Conservation (phyloP, 2,888 invertebrate genomes). For the Ptychoptera contaminata region DNA sequence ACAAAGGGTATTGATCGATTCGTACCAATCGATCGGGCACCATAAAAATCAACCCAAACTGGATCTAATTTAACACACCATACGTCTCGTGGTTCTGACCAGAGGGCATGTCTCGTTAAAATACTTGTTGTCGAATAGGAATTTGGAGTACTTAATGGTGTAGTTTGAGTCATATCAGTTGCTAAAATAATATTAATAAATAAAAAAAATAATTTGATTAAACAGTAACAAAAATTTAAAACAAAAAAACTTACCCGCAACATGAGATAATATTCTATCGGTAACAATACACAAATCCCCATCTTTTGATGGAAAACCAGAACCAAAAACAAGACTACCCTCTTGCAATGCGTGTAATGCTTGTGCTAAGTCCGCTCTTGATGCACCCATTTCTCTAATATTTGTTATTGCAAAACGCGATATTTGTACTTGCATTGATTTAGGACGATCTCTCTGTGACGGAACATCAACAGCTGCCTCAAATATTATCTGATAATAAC, state of each 20-base stretch:
- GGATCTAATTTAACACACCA: constrained; percentile 84
- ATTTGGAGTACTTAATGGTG: constrained; percentile 1
- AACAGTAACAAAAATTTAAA: neutral
- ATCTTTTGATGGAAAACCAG: constrained; percentile 56
- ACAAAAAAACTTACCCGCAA: constrained; percentile 29
- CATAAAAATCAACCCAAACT: constrained; percentile 84
- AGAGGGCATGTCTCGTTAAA: constrained; percentile 39
- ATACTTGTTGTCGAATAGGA: constrained; percentile 4
- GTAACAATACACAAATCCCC: constrained; percentile 63
- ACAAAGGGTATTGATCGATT: constrained; percentile 63
- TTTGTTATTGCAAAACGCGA: constrained; percentile 47
- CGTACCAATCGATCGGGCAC: constrained; percentile 58
- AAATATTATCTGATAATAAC: constrained; percentile 18
- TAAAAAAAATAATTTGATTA: neutral
- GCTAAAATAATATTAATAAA: constrained; percentile 2
- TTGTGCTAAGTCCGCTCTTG: constrained; percentile 63
- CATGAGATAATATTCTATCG: constrained; percentile 67
- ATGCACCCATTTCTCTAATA: constrained; percentile 39
- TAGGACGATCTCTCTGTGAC: constrained; percentile 74
- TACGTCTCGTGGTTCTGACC: constrained; percentile 74
- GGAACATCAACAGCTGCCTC: constrained; percentile 63
- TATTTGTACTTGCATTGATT: constrained; percentile 52
- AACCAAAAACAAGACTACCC: constrained; percentile 56
- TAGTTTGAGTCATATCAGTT: constrained; percentile 8
- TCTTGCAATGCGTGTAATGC: constrained; percentile 62